Evolutionary conservation across 1,140 invertebrate genomes (phyloP), one percentile per base, ranked within the genome.

Genomic region (Diuraphis noxia): DNA sequence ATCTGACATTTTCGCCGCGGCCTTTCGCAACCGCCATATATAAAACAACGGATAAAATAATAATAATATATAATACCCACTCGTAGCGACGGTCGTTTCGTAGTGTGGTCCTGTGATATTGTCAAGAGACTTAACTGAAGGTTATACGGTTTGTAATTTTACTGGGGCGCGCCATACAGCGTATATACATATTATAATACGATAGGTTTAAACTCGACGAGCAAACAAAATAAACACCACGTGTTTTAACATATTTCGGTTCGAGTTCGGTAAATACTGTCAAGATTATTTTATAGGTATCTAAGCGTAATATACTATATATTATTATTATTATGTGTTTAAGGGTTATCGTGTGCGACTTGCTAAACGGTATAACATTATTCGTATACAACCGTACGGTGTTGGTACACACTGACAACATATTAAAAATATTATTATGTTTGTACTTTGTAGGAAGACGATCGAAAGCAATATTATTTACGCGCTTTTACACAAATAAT

Each of bases 1-100:
- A 6, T 10, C 52, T 91, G 89, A 91, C 89, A 91, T 91, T 91
- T 91, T 82, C 23, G 77, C 43, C 34, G 77, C 72, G 89, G 89
- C 89, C 72, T 91, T 91, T 91, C 34, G 56, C 43, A 49, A 52
- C 82, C 43, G 77, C 34, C 46, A 21, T 23, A 21, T 38, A 38
- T 91, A 81, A 91, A 91, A 91, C 72, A 91, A 81, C 89, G 77
- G n/a, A n/a, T 38, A 17, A n/a, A n/a, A 43, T 72, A n/a, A 43
- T 72, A n/a, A 43, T 72, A n/a, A 43, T 41, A 21, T 85, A 56
- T 36, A 56, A 56, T 87, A 87, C 40, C 36, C 43, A 17, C 30
- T 34, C 30, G 30, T 21, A 30, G 2, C 13, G 13, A 13, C 10
- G 56, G 56, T n/a, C 30, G 30, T 72, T 72, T 72, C 43, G 84